These are phyloP conservation scores for Drosophila obscura DNA, from an alignment of 1,140 invertebrate species.

Conservation along the genomic window DNA sequence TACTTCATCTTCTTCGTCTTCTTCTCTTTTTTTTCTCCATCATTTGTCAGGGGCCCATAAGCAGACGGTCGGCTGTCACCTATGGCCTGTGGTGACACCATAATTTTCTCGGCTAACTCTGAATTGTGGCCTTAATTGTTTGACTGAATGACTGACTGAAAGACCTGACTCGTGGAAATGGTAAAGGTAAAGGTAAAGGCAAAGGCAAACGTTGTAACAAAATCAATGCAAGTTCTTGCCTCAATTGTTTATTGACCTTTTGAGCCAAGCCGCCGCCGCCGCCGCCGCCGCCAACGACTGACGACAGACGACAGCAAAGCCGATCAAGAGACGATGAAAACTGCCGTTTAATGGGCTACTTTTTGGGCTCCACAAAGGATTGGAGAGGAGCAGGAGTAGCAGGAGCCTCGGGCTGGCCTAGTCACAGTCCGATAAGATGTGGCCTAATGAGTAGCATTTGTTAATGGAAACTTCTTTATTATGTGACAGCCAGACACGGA, in stretches of 20 bases:
- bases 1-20: neutral
- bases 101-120: slow-evolving; percentile 74
- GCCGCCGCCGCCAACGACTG: too few relatives aligned
- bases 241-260: slow-evolving; percentile 69
- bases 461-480: slow-evolving; percentile 48
- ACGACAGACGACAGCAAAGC: slow-evolving; percentile 17
- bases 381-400: slow-evolving; percentile 21
- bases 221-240: slow-evolving; percentile 70
- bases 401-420: slow-evolving; percentile 7
- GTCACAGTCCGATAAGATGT: slow-evolving; percentile 48
- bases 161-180: slow-evolving; percentile 38
- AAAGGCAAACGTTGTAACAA: slow-evolving; percentile 8
- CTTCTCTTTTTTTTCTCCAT: slow-evolving; percentile 26
- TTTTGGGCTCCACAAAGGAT: slow-evolving; percentile 58
- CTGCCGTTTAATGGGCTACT: slow-evolving; percentile 65
- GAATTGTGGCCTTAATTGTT: slow-evolving; percentile 79
- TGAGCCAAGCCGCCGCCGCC: slow-evolving; percentile 62
- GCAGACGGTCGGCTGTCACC: slow-evolving; percentile 62
- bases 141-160: slow-evolving; percentile 10
- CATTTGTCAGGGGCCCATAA: slow-evolving; percentile 70
- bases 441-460: slow-evolving; percentile 59
- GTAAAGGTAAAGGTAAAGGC: neutral
- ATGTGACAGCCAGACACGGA: neutral
- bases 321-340: slow-evolving; percentile 41
- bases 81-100: slow-evolving; percentile 72